phyloP scores from a whole-genome alignment of 1,140 invertebrate genomes.

The Brachystomella parvula region DNA sequence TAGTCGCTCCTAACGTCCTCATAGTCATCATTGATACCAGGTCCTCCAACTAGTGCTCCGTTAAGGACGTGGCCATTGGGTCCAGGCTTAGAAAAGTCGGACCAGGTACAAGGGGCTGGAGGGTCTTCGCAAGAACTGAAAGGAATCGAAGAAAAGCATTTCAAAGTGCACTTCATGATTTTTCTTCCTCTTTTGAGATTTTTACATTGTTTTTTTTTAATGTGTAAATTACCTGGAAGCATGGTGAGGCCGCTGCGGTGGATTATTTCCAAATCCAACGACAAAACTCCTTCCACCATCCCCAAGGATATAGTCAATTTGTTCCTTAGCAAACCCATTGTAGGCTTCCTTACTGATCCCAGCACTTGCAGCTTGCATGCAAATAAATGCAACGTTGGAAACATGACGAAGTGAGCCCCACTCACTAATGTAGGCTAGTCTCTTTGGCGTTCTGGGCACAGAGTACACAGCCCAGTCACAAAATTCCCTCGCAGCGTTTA shows the following conservation, averaged over 20 bases:
- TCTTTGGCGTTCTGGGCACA: conserved; percentile 48
- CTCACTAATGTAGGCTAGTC: conserved; percentile 52
- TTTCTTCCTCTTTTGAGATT: not conserved
- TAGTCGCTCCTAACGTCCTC: conserved; percentile 49
- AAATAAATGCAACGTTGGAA: conserved; percentile 53
- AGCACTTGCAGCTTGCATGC: conserved; percentile 35
- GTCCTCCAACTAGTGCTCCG: conserved; percentile 53
- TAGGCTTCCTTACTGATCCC: conserved; percentile 26
- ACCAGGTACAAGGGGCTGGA: conserved; percentile 50
- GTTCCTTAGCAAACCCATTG: conserved; percentile 41
- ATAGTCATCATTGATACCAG: conserved; percentile 50
- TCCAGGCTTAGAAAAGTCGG: conserved; percentile 43
- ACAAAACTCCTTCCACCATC: conserved; percentile 46
- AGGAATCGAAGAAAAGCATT: not conserved
- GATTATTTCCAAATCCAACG: conserved; percentile 46
- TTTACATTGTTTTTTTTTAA: not conserved
- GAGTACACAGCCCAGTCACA: conserved; percentile 36
- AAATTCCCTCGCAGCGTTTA: conserved; percentile 27
- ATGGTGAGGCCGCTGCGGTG: conserved; percentile 38
- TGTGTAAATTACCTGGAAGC: conserved; percentile 14
- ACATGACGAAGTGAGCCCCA: conserved; percentile 53
- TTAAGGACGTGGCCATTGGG: conserved; percentile 51
- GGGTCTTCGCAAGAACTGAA: conserved; percentile 48
- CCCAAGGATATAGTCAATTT: conserved; percentile 47
- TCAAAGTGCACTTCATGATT: too few relatives aligned